Conservation (phyloP, 2,797 vertebrate genomes). For the Cossypha caffra region DNA sequence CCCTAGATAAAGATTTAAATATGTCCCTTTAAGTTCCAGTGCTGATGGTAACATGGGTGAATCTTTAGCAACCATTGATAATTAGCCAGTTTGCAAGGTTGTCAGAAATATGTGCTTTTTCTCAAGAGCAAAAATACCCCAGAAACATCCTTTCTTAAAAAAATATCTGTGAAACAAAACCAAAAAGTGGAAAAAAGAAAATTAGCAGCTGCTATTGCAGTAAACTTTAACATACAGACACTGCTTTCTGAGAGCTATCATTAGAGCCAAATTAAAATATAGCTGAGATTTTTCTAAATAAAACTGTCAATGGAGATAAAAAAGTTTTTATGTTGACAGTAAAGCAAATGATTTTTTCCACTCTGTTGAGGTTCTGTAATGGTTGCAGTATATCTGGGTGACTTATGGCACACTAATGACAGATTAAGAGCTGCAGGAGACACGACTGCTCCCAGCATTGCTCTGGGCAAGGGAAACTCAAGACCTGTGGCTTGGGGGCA, state of each 20-base stretch:
- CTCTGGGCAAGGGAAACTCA: conserved; percentile 30
- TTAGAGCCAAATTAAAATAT: conserved; percentile 73
- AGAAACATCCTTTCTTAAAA: background rate
- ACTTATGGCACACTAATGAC: conserved; percentile 59
- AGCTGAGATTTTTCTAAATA: conserved; percentile 71
- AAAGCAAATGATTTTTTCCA: conserved; percentile 73
- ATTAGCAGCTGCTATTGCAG: conserved; percentile 42
- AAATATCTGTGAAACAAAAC: conserved; percentile 54
- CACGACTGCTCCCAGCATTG: conserved; percentile 13
- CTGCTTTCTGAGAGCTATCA: conserved; percentile 61
- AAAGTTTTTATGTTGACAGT: conserved; percentile 72
- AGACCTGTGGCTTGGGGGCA: background rate
- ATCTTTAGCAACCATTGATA: conserved; percentile 25
- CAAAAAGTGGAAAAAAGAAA: conserved; percentile 19
- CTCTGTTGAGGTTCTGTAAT: conserved; percentile 62
- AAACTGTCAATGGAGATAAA: conserved; percentile 72
- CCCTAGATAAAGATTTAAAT: background rate
- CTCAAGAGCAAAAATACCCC: background rate
- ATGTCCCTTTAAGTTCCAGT: background rate
- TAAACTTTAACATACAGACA: conserved; percentile 47
- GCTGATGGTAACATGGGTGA: background rate
- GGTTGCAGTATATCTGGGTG: conserved; percentile 59
- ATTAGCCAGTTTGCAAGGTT: conserved; percentile 27
- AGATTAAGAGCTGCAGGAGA: conserved; percentile 52
- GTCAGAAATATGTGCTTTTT: background rate